Conservation (phyloP, 2,113 vertebrate species). For the Python bivittatus region DNA sequence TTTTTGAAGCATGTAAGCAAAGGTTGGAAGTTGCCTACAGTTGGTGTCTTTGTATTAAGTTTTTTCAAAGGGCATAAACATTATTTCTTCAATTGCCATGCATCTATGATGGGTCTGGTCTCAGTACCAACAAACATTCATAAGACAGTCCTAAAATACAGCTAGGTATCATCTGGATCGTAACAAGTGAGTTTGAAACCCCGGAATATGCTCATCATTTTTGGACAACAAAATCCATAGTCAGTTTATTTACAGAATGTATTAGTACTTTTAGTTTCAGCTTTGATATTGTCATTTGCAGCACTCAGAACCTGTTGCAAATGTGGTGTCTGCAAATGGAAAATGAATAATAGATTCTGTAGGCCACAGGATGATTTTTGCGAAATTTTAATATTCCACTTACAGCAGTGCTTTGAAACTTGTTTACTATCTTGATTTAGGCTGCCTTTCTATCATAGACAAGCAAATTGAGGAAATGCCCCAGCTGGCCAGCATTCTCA, state of each 20-base stretch:
- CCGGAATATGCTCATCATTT: background rate
- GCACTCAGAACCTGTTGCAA: background rate
- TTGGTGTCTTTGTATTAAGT: background rate
- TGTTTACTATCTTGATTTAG: background rate
- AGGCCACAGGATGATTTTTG: background rate
- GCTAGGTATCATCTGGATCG: no score
- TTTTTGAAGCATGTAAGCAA: background rate
- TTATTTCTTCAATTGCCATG: background rate
- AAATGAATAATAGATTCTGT: background rate
- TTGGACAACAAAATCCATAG: background rate
- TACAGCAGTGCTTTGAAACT: background rate
- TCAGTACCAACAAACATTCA: background rate
- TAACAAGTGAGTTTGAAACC: background rate
- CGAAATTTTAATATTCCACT: background rate
- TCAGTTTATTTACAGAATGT: background rate
- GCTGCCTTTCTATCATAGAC: background rate
- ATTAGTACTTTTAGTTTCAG: background rate
- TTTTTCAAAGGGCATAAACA: background rate
- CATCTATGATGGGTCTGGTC: background rate
- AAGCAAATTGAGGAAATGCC: background rate
- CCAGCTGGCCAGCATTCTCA: background rate
- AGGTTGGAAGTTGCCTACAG: background rate
- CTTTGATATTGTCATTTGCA: background rate
- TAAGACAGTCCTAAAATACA: background rate
- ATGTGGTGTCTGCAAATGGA: background rate